Percentiles rank a stretch among this genome's conserved stretches.
These are phyloP conservation scores for Pteromalus puparum DNA, from an alignment of 1,140 invertebrate species.

Conservation along the genomic window DNA sequence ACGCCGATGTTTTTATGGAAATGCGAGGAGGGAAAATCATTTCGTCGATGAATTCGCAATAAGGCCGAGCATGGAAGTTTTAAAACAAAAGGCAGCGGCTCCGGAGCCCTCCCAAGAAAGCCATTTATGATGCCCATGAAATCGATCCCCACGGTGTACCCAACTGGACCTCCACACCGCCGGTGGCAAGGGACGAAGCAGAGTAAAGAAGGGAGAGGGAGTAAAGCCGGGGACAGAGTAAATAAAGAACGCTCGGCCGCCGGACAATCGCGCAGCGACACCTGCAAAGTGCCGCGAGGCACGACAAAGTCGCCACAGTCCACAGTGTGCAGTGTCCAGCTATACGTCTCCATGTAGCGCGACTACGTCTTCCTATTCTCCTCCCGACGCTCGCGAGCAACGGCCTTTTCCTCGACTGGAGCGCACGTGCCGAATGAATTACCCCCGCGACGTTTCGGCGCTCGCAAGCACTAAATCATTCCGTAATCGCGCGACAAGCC, in stretches of 20 bases:
- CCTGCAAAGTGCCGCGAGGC: constrained; percentile 40
- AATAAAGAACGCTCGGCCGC: not conserved
- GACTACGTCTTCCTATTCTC: not conserved
- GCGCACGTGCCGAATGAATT: constrained; percentile 33
- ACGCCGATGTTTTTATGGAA: no score
- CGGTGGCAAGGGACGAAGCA: not conserved
- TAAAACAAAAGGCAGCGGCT: no score
- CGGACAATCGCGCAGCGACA: constrained; percentile 12
- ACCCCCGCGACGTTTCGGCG: constrained; percentile 20
- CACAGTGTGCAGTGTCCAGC: not conserved
- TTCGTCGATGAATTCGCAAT: no score
- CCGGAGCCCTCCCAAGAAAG: not conserved
- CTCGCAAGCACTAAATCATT: constrained; percentile 49
- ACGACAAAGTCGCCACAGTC: not conserved
- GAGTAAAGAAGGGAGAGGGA: not conserved
- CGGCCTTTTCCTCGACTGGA: not conserved
- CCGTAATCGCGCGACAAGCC: constrained; percentile 51
- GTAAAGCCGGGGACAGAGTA: not conserved
- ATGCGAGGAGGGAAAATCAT: no score
- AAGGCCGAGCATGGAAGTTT: no score
- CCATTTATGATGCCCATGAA: not conserved
- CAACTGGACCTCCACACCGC: not conserved
- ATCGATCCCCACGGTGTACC: not conserved
- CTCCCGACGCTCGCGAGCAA: not conserved
- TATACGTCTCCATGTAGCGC: no score